phyloP scores from a whole-genome alignment of 2,797 vertebrate species.

The Selene dorsalis region DNA sequence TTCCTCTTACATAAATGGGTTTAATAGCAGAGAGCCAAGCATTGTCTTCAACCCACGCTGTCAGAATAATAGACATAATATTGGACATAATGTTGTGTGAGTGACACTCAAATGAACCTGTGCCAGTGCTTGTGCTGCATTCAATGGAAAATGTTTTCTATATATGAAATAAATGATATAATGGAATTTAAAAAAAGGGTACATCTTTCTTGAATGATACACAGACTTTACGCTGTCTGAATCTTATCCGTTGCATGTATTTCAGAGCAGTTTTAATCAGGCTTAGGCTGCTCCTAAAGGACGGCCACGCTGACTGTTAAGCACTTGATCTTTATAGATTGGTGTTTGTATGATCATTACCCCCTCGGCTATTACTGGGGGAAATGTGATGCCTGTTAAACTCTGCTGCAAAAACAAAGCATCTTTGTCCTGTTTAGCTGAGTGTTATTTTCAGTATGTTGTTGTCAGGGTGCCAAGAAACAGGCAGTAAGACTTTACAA shows the following conservation, averaged over 20 bases:
- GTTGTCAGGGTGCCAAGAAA: background rate
- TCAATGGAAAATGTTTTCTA: background rate
- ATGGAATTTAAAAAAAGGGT: too few relatives aligned
- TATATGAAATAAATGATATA: too few relatives aligned
- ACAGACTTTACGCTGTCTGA: background rate
- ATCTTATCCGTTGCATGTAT: background rate
- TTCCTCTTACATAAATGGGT: background rate
- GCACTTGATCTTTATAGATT: background rate
- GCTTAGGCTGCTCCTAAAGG: background rate
- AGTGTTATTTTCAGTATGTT: background rate
- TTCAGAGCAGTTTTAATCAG: background rate
- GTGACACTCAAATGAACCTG: background rate
- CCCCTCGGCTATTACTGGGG: background rate
- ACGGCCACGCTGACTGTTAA: background rate
- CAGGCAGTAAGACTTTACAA: background rate
- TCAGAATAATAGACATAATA: background rate
- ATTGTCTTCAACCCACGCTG: background rate
- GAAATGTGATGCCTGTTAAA: background rate
- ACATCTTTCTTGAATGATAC: background rate
- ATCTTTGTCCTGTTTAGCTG: background rate
- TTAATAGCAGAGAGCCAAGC: background rate
- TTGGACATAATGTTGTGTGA: background rate
- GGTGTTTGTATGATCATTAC: slow-evolving; percentile 1
- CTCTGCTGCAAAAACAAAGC: background rate
- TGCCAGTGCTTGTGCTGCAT: background rate